Evolutionary conservation across 2,888 invertebrate species (phyloP).

Genomic region (Prenolepis imparis): DNA sequence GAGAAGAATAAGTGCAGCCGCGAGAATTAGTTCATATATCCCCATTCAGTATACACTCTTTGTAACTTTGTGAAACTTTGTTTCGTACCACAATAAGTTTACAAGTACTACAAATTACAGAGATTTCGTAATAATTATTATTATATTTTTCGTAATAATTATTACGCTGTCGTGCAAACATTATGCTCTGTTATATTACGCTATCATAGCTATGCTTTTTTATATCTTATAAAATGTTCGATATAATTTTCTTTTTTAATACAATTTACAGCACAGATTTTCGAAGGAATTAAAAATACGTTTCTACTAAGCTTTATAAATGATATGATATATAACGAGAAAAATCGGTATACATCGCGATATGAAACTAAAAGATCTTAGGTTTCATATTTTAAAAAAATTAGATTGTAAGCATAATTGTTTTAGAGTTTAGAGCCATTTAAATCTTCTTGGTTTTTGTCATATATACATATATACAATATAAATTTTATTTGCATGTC

Average conservation of each 20-base stretch:
- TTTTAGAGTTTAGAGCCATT: neutral
- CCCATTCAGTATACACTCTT: slow-evolving; percentile 58
- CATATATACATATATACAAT: neutral
- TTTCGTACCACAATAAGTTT: slow-evolving; percentile 25
- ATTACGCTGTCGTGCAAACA: neutral
- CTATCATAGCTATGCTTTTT: neutral
- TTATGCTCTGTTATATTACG: neutral
- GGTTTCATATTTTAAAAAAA: neutral
- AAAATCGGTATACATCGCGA: neutral
- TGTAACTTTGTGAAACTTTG: slow-evolving; percentile 67
- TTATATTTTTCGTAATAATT: slow-evolving; percentile 62
- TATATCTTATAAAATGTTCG: no score
- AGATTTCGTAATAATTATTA: slow-evolving; percentile 60
- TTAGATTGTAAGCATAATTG: neutral
- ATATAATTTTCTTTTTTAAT: neutral
- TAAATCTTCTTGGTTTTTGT: neutral
- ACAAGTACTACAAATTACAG: slow-evolving; percentile 31
- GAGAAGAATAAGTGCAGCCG: slow-evolving; percentile 71
- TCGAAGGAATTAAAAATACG: neutral
- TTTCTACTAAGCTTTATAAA: neutral
- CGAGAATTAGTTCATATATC: slow-evolving; percentile 72
- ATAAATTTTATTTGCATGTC: no score
- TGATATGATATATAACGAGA: neutral
- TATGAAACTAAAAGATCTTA: neutral
- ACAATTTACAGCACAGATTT: neutral